Evolutionary conservation across 1,140 invertebrate genomes (phyloP).

Genomic region (Choristoneura fumiferana): DNA sequence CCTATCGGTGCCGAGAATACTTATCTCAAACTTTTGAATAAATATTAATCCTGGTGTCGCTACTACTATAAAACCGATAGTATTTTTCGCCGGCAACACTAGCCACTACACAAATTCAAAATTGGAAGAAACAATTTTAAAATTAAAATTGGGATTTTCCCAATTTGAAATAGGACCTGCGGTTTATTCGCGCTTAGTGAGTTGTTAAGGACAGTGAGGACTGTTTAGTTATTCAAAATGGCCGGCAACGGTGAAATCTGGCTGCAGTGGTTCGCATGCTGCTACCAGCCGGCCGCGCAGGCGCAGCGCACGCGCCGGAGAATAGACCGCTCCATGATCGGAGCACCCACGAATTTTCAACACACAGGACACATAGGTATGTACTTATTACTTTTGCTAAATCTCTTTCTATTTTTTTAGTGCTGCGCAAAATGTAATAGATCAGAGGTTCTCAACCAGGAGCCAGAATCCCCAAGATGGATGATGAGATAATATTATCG

Average conservation of each 20-base stretch:
- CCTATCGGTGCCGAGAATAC: not conserved
- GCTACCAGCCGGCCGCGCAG: slow-evolving; percentile 84
- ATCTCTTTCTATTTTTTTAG: too few relatives aligned
- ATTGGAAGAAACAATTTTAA: too few relatives aligned
- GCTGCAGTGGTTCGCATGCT: slow-evolving; percentile 92
- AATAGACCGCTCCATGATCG: slow-evolving; percentile 96
- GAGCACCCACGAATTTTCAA: slow-evolving; percentile 93
- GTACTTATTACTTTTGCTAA: slow-evolving; percentile 1
- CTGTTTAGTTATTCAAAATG: slow-evolving; percentile 72
- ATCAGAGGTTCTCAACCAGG: too few relatives aligned
- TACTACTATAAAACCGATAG: not conserved
- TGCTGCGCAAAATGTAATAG: too few relatives aligned
- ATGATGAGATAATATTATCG: too few relatives aligned
- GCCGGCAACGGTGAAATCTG: slow-evolving; percentile 87
- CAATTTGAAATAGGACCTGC: slow-evolving; percentile 24
- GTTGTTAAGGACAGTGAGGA: slow-evolving; percentile 34
- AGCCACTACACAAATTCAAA: too few relatives aligned
- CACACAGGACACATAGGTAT: slow-evolving; percentile 89
- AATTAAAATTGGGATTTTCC: not conserved
- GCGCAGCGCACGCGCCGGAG: slow-evolving; percentile 82
- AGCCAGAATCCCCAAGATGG: too few relatives aligned
- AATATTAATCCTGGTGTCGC: slow-evolving; percentile 4
- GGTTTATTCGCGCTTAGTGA: slow-evolving; percentile 32
- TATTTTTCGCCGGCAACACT: not conserved
- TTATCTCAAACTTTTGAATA: slow-evolving; percentile 13